Base-by-base conservation (phyloP, 2,888 invertebrate genomes). In the Odontothrips loti region DNA sequence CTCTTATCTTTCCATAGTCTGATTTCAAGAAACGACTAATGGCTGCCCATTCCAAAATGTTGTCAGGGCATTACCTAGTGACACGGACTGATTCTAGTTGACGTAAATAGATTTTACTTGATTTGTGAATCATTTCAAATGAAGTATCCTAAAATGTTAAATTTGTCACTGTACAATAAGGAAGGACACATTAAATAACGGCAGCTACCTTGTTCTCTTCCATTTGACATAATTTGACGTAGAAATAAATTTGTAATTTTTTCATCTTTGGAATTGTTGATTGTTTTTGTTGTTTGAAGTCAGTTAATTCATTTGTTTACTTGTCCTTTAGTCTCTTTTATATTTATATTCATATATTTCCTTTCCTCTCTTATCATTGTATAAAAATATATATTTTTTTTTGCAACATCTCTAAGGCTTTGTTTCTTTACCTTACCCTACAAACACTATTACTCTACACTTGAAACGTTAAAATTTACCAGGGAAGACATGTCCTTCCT, bases 301-400 rank as follows among this genome's bases (percentile, higher is more conserved):
- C 68, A 11, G 27, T 75, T 75, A 27, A 75, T 75, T 75, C 68
- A 23, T 75, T 27, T 68, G 23, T 27, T 75, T 75, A 27, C 68
- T 75, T 75, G 23, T 23, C 27, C 68, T 27, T 75, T 75, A 27
- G 68, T 27, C 68, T 20, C 58, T 75, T 75, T 75, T 75, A 75
- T 75, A 75, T 75, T 75, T 75, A 75, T 75, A 75, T 75, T 27
- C 68, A 23, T 75, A 27, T 75, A 75, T 75, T 75, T 75, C 68
- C 68, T 23, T 27, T 75, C 27, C 58, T 20, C 68, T 75, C 68
- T 75, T 27, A 75, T 27, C n/a, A 75, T 27, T 75, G 68, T 75
- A 27, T 23, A 68, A 75, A 27, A 27, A 58, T 20, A 58, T 58
- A 1, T 15, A 15, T 8, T 75, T 68, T 75, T 20, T 58, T 58